Evolutionary conservation across 2,113 vertebrate species (phyloP).

Genomic region (Acrocephalus kingi): DNA sequence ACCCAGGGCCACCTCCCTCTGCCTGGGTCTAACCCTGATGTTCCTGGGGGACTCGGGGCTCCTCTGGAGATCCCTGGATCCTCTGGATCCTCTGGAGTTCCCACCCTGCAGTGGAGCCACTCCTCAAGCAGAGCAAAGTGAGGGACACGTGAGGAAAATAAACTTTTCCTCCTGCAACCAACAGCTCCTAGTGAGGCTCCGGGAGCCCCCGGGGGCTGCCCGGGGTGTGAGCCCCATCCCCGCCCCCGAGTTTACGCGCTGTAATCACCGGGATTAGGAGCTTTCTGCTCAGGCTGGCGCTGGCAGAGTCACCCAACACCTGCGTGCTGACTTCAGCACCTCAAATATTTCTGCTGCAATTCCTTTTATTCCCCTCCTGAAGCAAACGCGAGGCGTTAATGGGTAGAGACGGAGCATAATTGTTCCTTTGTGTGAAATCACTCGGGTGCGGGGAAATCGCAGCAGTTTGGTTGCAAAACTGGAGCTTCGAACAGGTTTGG

Average conservation of each 20-base stretch:
- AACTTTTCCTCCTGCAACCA: background rate
- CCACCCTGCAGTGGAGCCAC: rapidly evolving
- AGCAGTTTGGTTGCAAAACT: background rate
- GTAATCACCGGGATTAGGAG: background rate
- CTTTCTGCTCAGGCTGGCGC: background rate
- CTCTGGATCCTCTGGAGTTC: background rate
- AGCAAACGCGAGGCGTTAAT: background rate
- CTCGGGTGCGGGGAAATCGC: background rate
- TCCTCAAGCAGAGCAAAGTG: rapidly evolving
- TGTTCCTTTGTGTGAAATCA: background rate
- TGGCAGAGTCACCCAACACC: conserved; percentile 9
- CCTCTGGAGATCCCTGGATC: background rate
- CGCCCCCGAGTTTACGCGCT: background rate
- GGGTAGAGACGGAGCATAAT: background rate
- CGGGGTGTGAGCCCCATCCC: background rate
- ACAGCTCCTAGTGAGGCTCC: rapidly evolving
- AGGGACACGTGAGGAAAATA: background rate
- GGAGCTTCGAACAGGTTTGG: background rate
- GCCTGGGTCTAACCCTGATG: rapidly evolving
- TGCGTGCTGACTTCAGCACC: conserved; percentile 40
- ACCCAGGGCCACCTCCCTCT: background rate
- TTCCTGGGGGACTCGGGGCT: background rate
- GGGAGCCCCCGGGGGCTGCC: background rate
- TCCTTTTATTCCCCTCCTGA: background rate
- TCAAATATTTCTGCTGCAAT: conserved; percentile 10